Conservation (phyloP, 2,888 invertebrate species). For the Habroteleia sp. region DNA sequence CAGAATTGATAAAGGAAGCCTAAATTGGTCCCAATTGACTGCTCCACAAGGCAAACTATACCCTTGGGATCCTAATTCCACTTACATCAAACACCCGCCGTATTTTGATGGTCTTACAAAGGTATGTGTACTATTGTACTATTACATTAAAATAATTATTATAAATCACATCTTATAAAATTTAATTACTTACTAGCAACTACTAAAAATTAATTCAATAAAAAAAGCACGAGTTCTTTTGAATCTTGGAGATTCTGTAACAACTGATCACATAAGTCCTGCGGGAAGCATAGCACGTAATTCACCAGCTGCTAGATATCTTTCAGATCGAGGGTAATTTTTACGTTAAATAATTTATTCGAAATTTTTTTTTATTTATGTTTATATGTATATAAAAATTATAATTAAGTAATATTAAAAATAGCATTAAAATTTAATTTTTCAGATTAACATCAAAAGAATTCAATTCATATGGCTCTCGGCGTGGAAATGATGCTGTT, state of each 20-base stretch:
- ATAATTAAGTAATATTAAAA: no score
- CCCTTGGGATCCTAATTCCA: slow-evolving; percentile 94
- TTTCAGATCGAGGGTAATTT: slow-evolving; percentile 87
- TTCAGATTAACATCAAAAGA: slow-evolving; percentile 92
- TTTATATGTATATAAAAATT: background rate
- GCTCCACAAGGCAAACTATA: slow-evolving; percentile 88
- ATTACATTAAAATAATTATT: background rate
- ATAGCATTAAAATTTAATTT: no score
- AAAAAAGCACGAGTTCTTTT: slow-evolving; percentile 90
- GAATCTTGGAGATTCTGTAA: slow-evolving; percentile 96
- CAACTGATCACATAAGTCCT: slow-evolving; percentile 99
- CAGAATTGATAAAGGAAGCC: slow-evolving; percentile 91
- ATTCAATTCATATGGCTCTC: slow-evolving; percentile 98
- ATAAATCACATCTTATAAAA: slow-evolving; percentile 4
- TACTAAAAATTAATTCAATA: slow-evolving; percentile 85
- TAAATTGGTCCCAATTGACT: slow-evolving; percentile 92
- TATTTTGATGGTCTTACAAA: slow-evolving; percentile 93
- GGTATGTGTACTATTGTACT: slow-evolving; percentile 66
- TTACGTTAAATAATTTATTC: no score
- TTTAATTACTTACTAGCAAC: slow-evolving; percentile 80
- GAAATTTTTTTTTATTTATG: no score
- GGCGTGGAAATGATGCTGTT: slow-evolving; percentile 97
- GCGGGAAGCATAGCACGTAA: slow-evolving; percentile 98
- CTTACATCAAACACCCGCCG: slow-evolving; percentile 97
- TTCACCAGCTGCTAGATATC: slow-evolving; percentile 94